phyloP scores from a whole-genome alignment of 2,888 invertebrate species.

The Troides helena region DNA sequence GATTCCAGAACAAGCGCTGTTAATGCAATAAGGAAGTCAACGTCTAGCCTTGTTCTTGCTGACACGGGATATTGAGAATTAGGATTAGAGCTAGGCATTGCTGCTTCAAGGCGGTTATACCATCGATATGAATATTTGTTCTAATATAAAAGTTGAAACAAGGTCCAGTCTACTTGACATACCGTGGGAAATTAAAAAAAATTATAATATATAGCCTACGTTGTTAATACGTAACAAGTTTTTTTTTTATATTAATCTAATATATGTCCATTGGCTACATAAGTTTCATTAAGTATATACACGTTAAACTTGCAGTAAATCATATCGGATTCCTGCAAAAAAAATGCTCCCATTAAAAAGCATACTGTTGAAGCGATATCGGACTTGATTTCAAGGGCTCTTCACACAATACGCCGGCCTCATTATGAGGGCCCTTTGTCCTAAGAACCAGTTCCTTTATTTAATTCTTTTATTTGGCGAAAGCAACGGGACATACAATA shows the following conservation, averaged over 20 bases:
- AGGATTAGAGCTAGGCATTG: constrained; percentile 32
- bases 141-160: neutral
- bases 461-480: constrained; percentile 59
- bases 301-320: constrained; percentile 25
- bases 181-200: neutral
- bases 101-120: constrained; percentile 9
- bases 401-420: constrained; percentile 75
- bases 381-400: constrained; percentile 67
- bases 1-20: constrained; percentile 52
- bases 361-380: constrained; percentile 67
- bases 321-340: constrained; percentile 37
- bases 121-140: neutral
- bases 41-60: constrained; percentile 49
- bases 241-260: neutral
- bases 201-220: neutral
- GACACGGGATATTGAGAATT: constrained; percentile 60
- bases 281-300: constrained; percentile 13
- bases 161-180: neutral
- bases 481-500: constrained; percentile 69
- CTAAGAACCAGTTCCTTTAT: constrained; percentile 76
- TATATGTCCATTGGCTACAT: neutral
- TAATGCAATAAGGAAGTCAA: constrained; percentile 74
- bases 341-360: constrained; percentile 61
- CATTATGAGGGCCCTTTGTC: constrained; percentile 79
- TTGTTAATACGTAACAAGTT: neutral